Percentiles rank a stretch among this genome's conserved stretches.
Evolutionary conservation across 1,140 invertebrate species (phyloP).

Genomic region (Bicyclus anynana): DNA sequence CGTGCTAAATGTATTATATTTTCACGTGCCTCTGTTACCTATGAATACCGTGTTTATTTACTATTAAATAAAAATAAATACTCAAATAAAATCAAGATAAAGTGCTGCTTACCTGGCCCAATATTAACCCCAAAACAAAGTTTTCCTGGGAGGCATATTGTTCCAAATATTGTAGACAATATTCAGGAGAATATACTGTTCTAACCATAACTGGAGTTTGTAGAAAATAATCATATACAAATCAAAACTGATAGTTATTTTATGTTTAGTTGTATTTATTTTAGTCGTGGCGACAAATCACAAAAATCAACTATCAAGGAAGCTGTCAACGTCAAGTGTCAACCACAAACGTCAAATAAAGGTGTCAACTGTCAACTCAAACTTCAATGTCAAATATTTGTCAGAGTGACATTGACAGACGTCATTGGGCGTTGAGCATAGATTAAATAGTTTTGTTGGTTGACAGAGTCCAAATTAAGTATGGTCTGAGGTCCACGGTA

Average conservation of each 20-base stretch:
- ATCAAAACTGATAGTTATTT: background rate
- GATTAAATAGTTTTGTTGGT: too few species aligned
- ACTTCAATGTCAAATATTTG: too few species aligned
- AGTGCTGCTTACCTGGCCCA: slow-evolving; percentile 79
- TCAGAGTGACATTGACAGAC: too few species aligned
- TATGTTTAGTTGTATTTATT: slow-evolving; percentile 14
- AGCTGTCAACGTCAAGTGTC: too few species aligned
- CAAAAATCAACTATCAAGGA: too few species aligned
- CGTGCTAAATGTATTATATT: slow-evolving; percentile 85
- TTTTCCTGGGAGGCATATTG: slow-evolving; percentile 73
- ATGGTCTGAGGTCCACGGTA: too few species aligned
- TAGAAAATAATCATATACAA: background rate
- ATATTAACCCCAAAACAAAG: slow-evolving; percentile 81
- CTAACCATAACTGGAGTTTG: slow-evolving; percentile 53
- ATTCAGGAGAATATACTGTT: slow-evolving; percentile 66
- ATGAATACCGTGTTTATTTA: slow-evolving; percentile 25
- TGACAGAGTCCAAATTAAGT: too few species aligned
- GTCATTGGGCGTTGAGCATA: too few species aligned
- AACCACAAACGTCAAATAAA: too few species aligned
- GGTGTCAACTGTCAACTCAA: too few species aligned
- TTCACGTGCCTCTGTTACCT: slow-evolving; percentile 80
- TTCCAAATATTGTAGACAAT: slow-evolving; percentile 70
- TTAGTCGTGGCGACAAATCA: slow-evolving; percentile 18
- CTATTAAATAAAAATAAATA: background rate
- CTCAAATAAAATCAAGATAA: background rate